Evolutionary conservation across 2,888 invertebrate genomes (phyloP).

Genomic region (Drosophila cyrtoloma): DNA sequence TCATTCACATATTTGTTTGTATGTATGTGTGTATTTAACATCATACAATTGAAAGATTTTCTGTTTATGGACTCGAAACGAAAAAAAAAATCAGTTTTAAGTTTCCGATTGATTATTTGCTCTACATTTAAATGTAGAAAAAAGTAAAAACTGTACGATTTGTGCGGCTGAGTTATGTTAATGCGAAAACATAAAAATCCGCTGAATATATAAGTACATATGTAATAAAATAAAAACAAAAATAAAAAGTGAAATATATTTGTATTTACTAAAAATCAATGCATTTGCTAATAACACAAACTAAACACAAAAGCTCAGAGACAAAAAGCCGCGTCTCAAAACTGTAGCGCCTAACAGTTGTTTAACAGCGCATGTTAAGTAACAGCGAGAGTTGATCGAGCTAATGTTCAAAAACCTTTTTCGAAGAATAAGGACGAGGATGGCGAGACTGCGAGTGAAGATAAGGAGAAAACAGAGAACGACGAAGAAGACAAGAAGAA

Average conservation of each 20-base stretch:
- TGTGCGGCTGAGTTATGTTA: conserved; percentile 77
- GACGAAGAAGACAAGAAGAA: conserved; percentile 39
- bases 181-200: conserved; percentile 77
- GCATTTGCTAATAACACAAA: conserved; percentile 54
- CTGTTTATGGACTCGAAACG: conserved; percentile 39
- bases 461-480: conserved; percentile 44
- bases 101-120: conserved; percentile 50
- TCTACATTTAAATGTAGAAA: conserved; percentile 41
- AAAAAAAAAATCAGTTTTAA: conserved; percentile 34
- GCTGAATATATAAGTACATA: conserved; percentile 65
- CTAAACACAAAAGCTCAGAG: conserved; percentile 17
- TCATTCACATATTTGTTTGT: conserved; percentile 29
- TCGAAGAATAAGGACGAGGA: conserved; percentile 56
- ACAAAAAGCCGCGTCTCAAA: conserved; percentile 1
- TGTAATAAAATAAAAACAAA: conserved; percentile 43
- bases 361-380: conserved; percentile 54
- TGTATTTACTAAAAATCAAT: conserved; percentile 72
- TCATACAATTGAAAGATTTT: conserved; percentile 37
- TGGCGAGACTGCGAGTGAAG: conserved; percentile 37
- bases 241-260: conserved; percentile 67
- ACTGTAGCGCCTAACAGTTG: conserved; percentile 15
- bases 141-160: conserved; percentile 50
- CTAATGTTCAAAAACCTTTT: conserved; percentile 31
- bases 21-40: conserved; percentile 45
- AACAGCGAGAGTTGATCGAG: conserved; percentile 21